Percentiles rank a stretch among this genome's conserved stretches.
Conservation (phyloP, 2,113 vertebrate genomes). For the Trematomus loennbergii region DNA sequence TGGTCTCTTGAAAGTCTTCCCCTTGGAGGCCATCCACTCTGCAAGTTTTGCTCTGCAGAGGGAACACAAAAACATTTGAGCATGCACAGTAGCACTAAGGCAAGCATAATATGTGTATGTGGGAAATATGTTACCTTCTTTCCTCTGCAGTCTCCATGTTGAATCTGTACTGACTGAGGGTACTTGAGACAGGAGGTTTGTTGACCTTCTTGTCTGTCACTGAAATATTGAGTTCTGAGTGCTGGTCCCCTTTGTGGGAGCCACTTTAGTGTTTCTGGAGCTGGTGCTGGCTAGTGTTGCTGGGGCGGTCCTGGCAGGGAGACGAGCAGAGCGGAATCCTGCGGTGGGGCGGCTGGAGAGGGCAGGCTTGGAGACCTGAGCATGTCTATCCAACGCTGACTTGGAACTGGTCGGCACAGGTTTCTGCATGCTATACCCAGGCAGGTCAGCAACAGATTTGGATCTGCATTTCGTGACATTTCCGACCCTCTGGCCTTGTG, state of each 20-base stretch:
- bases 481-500: slow-evolving; percentile 24
- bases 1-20: slow-evolving; percentile 86
- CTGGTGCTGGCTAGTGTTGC: slow-evolving; percentile 10
- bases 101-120: not conserved
- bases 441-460: slow-evolving; percentile 29
- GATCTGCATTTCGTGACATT: slow-evolving; percentile 27
- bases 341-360: slow-evolving; percentile 9
- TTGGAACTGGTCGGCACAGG: slow-evolving; percentile 46
- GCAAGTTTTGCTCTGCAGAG: slow-evolving; percentile 84
- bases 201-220: slow-evolving; percentile 67
- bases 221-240: slow-evolving; percentile 42
- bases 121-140: slow-evolving; percentile 79
- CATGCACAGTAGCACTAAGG: not conserved
- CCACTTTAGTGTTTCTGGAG: slow-evolving; percentile 45
- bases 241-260: slow-evolving; percentile 52
- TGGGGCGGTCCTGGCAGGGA: slow-evolving; percentile 27
- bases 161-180: slow-evolving; percentile 72
- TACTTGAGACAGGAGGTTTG: slow-evolving; percentile 67
- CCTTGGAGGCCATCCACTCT: slow-evolving; percentile 87
- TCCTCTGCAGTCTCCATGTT: slow-evolving; percentile 83
- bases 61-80: not conserved
- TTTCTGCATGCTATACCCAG: slow-evolving; percentile 20
- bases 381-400: slow-evolving; percentile 33
- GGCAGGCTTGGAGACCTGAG: slow-evolving; percentile 40
- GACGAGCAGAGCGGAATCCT: slow-evolving; percentile 21